Evolutionary conservation across 2,113 vertebrate genomes (phyloP), one percentile per base, ranked within the genome.

Genomic region (Morphnarchus princeps): DNA sequence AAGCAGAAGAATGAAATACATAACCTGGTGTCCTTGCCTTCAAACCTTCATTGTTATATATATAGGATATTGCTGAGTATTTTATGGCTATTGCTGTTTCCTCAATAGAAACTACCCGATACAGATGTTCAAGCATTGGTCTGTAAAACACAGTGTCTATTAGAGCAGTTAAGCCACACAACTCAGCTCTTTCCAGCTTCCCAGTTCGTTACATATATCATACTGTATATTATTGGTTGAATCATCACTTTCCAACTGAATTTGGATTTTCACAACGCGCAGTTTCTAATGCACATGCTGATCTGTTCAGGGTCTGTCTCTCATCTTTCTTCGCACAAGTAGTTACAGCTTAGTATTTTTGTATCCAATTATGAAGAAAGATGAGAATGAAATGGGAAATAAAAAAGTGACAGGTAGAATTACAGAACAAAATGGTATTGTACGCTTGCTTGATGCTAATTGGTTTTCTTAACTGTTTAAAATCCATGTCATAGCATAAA

Each of bases 321-420:
- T 82, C 77, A 74, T 85, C 87, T 47, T 72, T 92, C 93, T 79
- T 87, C 1, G 0, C 80, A 78, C 81, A 83, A 79, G 90, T 71
- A 76, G 77, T 67, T 85, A 92, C 62, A 79, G 57, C 65, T 94
- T 36, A 54, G 84, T 91, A 89, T 93, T 95, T 91, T 90, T 82
- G 49, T 85, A 86, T 81, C 88, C 77, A 89, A 76, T 97, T 95
- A 94, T 43, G 70, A 87, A 88, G 93, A 88, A 96, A 93, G 93
- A 97, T 89, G 93, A 92, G 77, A 94, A 93, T 58, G 34, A 90
- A 97, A 90, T 29, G 32, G 61, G 89, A 91, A 93, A 94, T 92
- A 77, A 78, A 92, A 82, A 93, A 78, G 67, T 80, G 91, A 92
- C 88, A 93, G 77, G 80, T 66, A 67, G 90, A 86, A 89, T 95